A percentile compares a stretch with the other conserved stretches of the same genome.
Conservation (phyloP, 1,140 invertebrate genomes). For the Wasmannia auropunctata region DNA sequence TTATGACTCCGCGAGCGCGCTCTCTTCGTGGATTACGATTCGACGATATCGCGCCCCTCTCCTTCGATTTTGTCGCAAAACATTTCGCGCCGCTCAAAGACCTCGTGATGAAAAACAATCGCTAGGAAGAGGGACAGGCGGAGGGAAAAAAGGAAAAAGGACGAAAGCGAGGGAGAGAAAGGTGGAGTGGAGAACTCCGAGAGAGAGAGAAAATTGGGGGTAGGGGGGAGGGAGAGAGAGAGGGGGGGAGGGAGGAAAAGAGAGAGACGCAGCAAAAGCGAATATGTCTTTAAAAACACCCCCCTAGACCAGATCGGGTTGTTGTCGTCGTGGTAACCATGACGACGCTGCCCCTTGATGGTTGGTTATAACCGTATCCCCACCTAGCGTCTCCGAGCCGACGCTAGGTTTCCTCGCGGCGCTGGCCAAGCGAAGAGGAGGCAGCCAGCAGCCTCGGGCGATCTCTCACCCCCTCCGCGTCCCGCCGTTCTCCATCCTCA, state of each 20-base stretch:
- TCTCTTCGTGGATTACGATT: constrained; percentile 38
- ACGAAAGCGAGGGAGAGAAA: constrained; percentile 36
- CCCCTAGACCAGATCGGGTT: constrained; percentile 76
- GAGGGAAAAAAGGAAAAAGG: constrained; percentile 42
- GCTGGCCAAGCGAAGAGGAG: constrained; percentile 81
- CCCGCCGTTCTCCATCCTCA: not conserved
- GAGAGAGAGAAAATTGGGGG: constrained; percentile 30
- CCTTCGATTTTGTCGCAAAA: constrained; percentile 58
- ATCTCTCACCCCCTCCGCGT: constrained; percentile 53
- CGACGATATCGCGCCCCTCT: constrained; percentile 42
- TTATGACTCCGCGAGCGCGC: constrained; percentile 22
- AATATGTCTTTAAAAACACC: constrained; percentile 79
- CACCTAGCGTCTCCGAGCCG: constrained; percentile 58
- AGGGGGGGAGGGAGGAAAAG: constrained; percentile 31
- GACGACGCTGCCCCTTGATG: constrained; percentile 80
- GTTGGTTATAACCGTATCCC: constrained; percentile 80
- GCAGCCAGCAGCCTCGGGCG: constrained; percentile 67
- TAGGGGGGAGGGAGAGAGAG: constrained; percentile 30
- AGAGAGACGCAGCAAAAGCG: constrained; percentile 63
- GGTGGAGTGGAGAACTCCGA: constrained; percentile 20
- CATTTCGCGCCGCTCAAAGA: constrained; percentile 57
- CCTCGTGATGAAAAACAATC: constrained; percentile 54
- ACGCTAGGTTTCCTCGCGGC: constrained; percentile 79
- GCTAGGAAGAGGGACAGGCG: not conserved
- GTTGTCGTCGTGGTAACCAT: constrained; percentile 84